Evolutionary conservation across 2,888 invertebrate species (phyloP).

Genomic region (Himalopsyche anomala): DNA sequence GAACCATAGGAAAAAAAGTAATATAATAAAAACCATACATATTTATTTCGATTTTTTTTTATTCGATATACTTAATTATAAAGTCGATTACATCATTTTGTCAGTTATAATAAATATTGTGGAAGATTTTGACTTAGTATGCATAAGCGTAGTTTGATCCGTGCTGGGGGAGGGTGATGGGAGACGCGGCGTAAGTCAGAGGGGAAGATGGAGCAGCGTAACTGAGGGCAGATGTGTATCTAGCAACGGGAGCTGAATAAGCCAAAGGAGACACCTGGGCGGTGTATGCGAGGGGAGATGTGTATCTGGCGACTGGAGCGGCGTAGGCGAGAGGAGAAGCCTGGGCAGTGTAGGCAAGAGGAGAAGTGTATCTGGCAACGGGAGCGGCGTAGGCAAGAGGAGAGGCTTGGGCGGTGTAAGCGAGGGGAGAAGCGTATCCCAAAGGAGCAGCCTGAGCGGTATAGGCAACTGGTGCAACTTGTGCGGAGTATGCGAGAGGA

Average conservation of each 20-base stretch:
- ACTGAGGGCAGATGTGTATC: slow-evolving; percentile 56
- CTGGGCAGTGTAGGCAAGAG: slow-evolving; percentile 63
- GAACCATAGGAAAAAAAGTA: too few relatives aligned
- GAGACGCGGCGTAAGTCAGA: slow-evolving; percentile 45
- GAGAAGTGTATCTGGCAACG: slow-evolving; percentile 59
- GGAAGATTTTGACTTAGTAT: slow-evolving; percentile 46
- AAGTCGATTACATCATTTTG: neutral
- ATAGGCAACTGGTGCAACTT: slow-evolving; percentile 66
- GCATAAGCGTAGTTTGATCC: slow-evolving; percentile 56
- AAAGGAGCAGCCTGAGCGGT: slow-evolving; percentile 51
- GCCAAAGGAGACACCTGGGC: slow-evolving; percentile 65
- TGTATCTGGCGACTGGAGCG: slow-evolving; percentile 66
- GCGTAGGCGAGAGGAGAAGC: slow-evolving; percentile 67
- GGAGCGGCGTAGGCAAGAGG: slow-evolving; percentile 61
- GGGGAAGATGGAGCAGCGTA: slow-evolving; percentile 64
- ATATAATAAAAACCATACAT: too few relatives aligned
- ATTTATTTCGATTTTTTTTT: neutral
- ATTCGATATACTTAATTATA: neutral
- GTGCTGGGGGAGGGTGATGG: neutral
- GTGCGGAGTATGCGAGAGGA: slow-evolving; percentile 64
- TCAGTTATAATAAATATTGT: neutral
- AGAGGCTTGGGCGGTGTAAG: slow-evolving; percentile 57
- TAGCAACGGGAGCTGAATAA: slow-evolving; percentile 47
- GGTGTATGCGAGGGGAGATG: slow-evolving; percentile 66
- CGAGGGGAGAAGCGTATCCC: slow-evolving; percentile 56